phyloP scores from a whole-genome alignment of 2,113 vertebrate genomes.

The Macquaria ambigua region DNA sequence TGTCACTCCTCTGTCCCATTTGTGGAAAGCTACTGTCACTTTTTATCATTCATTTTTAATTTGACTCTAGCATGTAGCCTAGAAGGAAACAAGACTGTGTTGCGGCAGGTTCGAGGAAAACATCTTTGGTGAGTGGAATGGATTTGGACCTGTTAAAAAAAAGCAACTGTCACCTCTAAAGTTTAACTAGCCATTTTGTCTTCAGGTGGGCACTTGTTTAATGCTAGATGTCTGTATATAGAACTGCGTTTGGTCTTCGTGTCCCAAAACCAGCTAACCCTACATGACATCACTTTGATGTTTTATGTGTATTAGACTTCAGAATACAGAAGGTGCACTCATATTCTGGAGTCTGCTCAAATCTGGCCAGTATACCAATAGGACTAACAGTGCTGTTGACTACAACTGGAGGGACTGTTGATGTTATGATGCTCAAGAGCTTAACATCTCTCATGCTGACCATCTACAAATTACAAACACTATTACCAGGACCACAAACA shows the following conservation, averaged over 20 bases:
- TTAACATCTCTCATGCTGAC: neutral
- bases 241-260: neutral
- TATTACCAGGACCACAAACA: neutral
- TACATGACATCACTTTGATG: neutral
- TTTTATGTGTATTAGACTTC: neutral
- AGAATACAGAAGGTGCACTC: neutral
- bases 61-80: neutral
- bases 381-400: neutral
- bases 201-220: neutral
- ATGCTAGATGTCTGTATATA: too few species aligned
- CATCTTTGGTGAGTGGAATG: neutral
- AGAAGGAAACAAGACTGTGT: neutral
- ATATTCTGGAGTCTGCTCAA: neutral
- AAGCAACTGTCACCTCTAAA: too few species aligned
- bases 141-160: neutral
- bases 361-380: neutral
- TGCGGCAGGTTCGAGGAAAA: neutral
- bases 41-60: constrained; percentile 11
- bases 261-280: neutral
- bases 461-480: neutral
- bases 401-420: neutral
- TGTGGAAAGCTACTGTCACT: neutral
- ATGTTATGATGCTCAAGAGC: neutral
- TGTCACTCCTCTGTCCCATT: constrained; percentile 5
- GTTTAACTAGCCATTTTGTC: too few species aligned